Percentiles rank a stretch among this genome's conserved stretches.
These are phyloP conservation scores for Arge pagana DNA, from an alignment of 2,888 invertebrate species.

Conservation along the genomic window DNA sequence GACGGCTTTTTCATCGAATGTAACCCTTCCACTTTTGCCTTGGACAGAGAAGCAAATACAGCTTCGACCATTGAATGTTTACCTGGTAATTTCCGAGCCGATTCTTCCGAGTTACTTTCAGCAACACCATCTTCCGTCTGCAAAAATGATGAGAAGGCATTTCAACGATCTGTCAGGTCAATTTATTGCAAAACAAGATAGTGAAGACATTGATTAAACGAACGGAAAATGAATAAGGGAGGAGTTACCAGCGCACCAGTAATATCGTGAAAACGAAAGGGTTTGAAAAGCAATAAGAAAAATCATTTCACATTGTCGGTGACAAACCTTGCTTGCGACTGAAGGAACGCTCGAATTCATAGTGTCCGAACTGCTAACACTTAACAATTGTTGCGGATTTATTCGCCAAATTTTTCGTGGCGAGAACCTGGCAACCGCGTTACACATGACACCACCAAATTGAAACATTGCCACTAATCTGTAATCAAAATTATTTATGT, in stretches of 20 bases:
- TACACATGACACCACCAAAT: constrained; percentile 34
- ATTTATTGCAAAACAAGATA: no score
- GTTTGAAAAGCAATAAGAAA: no score
- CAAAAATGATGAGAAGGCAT: no score
- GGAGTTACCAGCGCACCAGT: no score
- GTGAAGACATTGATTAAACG: no score
- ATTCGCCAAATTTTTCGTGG: constrained; percentile 33
- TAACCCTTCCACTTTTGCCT: neutral
- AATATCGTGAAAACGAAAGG: no score
- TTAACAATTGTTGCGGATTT: constrained; percentile 28
- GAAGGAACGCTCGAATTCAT: constrained; percentile 23
- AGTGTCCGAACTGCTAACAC: constrained; percentile 29
- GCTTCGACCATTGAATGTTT: constrained; percentile 10
- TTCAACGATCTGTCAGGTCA: no score
- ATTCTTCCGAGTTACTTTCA: no score
- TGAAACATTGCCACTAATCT: constrained; percentile 41
- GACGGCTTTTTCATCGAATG: no score
- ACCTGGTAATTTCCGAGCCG: neutral
- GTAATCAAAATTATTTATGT: constrained; percentile 33
- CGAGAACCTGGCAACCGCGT: constrained; percentile 29
- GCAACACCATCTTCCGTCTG: no score
- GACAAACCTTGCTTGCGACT: constrained; percentile 25
- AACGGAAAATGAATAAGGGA: no score
- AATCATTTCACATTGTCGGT: no score
- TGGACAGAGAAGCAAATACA: constrained; percentile 2